These are phyloP conservation scores for Papilio dardanus DNA, from an alignment of 1,140 invertebrate species.

Conservation along the genomic window DNA sequence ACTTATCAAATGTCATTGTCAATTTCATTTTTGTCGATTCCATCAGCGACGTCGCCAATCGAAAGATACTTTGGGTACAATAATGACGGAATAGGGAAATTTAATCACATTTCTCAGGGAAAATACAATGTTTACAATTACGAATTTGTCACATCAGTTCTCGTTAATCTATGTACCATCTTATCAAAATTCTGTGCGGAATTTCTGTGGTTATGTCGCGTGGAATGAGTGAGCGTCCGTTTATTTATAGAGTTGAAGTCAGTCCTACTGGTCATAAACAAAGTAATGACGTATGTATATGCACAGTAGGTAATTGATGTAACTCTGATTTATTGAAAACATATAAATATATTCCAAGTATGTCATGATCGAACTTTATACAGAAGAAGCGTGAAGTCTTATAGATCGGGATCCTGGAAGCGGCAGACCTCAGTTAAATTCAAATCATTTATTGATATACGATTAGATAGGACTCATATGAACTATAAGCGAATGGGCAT, in stretches of 20 bases:
- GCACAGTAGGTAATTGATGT: slow-evolving; percentile 24
- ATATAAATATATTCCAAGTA: not conserved
- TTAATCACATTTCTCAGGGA: not conserved
- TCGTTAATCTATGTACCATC: slow-evolving; percentile 17
- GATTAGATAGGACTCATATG: too few relatives aligned
- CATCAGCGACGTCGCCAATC: too few relatives aligned
- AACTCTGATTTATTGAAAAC: not conserved
- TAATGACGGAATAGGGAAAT: not conserved
- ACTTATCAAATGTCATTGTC: too few relatives aligned
- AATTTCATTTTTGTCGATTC: too few relatives aligned
- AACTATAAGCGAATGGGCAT: too few relatives aligned
- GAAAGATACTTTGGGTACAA: not conserved
- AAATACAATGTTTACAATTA: not conserved
- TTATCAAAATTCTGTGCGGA: slow-evolving; percentile 32
- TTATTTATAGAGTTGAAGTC: slow-evolving; percentile 73
- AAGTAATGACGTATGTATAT: slow-evolving; percentile 36
- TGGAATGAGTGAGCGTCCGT: slow-evolving; percentile 35
- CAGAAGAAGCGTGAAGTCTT: not conserved
- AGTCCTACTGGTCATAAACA: slow-evolving; percentile 54
- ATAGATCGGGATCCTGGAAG: too few relatives aligned
- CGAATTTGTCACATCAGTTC: not conserved
- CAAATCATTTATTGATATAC: too few relatives aligned
- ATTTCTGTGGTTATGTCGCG: not conserved
- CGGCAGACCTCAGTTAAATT: too few relatives aligned
- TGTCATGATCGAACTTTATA: not conserved